Conservation (phyloP, 2,797 vertebrate genomes). For the Rhynchonycteris naso region DNA sequence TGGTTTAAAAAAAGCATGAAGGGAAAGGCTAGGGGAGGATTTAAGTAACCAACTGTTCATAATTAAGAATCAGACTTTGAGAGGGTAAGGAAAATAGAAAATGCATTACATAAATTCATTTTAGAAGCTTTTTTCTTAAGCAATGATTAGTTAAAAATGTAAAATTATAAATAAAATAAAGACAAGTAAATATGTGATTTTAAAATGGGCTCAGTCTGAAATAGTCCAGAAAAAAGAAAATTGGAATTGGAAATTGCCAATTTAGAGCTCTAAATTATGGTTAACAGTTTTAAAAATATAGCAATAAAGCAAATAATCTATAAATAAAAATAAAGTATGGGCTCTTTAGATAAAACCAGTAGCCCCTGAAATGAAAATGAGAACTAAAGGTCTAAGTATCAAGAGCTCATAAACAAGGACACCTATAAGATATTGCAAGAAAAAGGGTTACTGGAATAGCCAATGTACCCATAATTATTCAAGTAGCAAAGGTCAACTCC, state of each 20-base stretch:
- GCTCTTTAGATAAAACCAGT: conserved; percentile 19
- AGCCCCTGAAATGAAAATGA: conserved; percentile 22
- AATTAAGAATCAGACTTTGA: not conserved
- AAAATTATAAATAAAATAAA: conserved; percentile 35
- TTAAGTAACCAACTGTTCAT: not conserved
- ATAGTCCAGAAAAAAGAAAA: conserved; percentile 30
- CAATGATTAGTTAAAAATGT: not conserved
- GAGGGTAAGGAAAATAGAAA: not conserved
- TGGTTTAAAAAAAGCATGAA: conserved; percentile 35
- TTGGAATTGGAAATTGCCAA: conserved; percentile 31
- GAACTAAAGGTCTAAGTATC: conserved; percentile 11
- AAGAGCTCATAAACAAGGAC: conserved; percentile 10
- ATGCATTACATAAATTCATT: not conserved
- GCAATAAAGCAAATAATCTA: conserved; percentile 16
- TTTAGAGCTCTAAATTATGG: conserved; percentile 43
- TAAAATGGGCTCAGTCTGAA: conserved; percentile 25
- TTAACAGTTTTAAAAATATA: conserved; percentile 43
- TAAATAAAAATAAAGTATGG: conserved; percentile 46
- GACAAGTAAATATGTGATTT: not conserved
- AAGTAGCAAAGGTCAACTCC: not conserved
- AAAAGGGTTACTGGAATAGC: not conserved
- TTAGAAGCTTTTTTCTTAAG: not conserved
- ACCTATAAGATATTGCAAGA: not conserved
- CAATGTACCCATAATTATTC: not conserved
- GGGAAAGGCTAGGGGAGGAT: not conserved